Percentiles rank a stretch among this genome's conserved stretches.
phyloP scores from a whole-genome alignment of 2,113 vertebrate genomes.

The Paraplagusia blochii region DNA sequence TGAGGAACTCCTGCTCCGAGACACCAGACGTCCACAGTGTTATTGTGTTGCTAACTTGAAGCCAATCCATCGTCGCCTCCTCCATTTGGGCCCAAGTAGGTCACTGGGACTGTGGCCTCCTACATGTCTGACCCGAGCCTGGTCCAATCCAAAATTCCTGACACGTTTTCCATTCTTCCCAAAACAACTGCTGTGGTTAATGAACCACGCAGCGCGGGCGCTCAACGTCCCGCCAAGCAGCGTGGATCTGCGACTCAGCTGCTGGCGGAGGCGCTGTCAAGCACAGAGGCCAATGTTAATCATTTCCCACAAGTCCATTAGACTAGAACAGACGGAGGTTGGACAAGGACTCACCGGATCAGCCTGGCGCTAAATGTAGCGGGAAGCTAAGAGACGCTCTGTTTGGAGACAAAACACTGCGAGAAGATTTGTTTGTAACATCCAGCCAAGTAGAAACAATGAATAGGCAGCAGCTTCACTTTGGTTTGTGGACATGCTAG shows the following conservation, averaged over 20 bases:
- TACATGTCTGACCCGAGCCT: conserved; percentile 18
- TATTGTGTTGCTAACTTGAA: conserved; percentile 22
- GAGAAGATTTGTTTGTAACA: too few species aligned
- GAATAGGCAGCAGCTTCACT: too few species aligned
- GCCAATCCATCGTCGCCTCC: conserved; percentile 7
- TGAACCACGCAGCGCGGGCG: conserved; percentile 43
- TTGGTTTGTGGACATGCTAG: too few species aligned
- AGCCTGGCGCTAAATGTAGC: conserved; percentile 23
- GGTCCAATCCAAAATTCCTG: conserved; percentile 41
- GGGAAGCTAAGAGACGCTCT: conserved; percentile 9
- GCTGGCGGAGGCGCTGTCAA: conserved; percentile 38
- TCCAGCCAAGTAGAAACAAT: neutral
- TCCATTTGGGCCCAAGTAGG: neutral
- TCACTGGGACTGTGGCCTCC: conserved; percentile 9
- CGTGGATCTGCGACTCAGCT: conserved; percentile 43
- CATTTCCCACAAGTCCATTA: conserved; percentile 49
- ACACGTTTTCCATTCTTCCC: conserved; percentile 48
- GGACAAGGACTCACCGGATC: conserved; percentile 13
- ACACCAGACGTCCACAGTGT: too few species aligned
- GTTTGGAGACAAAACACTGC: too few species aligned
- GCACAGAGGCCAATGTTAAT: conserved; percentile 43
- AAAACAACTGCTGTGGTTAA: conserved; percentile 57
- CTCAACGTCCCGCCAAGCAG: conserved; percentile 33
- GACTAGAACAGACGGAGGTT: conserved; percentile 18
- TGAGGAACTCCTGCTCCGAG: too few species aligned